phyloP scores from a whole-genome alignment of 2,888 invertebrate genomes.

The Periphyllus acericola region DNA sequence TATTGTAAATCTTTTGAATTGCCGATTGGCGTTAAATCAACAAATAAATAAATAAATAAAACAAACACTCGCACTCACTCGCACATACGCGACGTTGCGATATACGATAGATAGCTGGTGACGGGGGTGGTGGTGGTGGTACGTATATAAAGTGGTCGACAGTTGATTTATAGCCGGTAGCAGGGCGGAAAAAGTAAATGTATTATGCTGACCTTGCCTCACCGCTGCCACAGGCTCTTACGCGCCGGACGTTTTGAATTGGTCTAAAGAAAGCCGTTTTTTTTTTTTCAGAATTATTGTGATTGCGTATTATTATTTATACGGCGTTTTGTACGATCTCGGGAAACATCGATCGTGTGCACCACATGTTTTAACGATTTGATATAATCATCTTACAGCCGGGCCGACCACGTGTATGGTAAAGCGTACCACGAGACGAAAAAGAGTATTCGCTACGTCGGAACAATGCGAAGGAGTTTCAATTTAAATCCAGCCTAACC shows the following conservation, averaged over 20 bases:
- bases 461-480: too few relatives aligned
- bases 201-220: slow-evolving; percentile 16
- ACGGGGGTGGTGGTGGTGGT: background rate
- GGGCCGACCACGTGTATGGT: too few relatives aligned
- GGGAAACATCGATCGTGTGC: too few relatives aligned
- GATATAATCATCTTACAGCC: too few relatives aligned
- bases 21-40: too few relatives aligned
- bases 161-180: slow-evolving; percentile 41
- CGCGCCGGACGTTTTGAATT: background rate
- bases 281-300: too few relatives aligned
- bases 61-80: background rate
- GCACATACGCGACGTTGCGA: background rate
- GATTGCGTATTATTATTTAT: background rate
- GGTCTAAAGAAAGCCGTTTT: background rate
- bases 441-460: too few relatives aligned
- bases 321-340: background rate
- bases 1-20: too few relatives aligned
- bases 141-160: background rate
- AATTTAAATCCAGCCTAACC: too few relatives aligned
- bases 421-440: too few relatives aligned
- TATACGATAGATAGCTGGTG: background rate
- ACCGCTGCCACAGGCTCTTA: background rate
- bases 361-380: too few relatives aligned
- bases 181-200: slow-evolving; percentile 4
- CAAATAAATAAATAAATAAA: too few relatives aligned